These are phyloP conservation scores for Malurus cyaneus DNA, from an alignment of 2,113 vertebrate genomes.

Conservation along the genomic window DNA sequence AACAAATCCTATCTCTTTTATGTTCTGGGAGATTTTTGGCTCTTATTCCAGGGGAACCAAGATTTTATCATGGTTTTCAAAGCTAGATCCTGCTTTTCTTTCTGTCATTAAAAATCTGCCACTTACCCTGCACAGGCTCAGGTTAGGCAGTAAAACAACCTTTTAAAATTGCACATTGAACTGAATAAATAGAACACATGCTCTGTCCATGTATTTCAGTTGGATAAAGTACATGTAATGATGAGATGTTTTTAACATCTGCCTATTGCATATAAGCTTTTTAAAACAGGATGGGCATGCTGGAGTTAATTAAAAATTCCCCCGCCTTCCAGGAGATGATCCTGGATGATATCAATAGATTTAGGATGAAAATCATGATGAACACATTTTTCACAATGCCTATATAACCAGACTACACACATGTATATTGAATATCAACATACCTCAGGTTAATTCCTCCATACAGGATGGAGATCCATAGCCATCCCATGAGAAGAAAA, in stretches of 20 bases:
- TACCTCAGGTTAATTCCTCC: constrained; percentile 89
- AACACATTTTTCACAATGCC: neutral
- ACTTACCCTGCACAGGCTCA: neutral
- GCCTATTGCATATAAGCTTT: neutral
- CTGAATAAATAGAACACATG: neutral
- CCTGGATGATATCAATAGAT: neutral
- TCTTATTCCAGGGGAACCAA: neutral
- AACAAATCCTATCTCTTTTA: neutral
- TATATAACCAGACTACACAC: neutral
- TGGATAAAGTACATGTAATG: neutral
- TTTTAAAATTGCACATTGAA: neutral
- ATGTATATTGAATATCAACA: neutral
- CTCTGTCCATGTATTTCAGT: rapidly evolving
- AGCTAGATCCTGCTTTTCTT: neutral
- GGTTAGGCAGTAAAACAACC: neutral
- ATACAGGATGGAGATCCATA: constrained; percentile 92
- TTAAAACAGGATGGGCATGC: neutral
- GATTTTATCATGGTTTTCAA: neutral
- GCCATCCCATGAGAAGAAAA: constrained; percentile 90
- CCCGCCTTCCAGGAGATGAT: neutral
- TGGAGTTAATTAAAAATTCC: neutral
- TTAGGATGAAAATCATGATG: neutral
- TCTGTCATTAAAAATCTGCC: neutral
- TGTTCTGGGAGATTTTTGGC: neutral
- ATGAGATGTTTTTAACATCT: neutral